Conservation (phyloP, 2,888 invertebrate genomes). For the Temnothorax unifasciatus region DNA sequence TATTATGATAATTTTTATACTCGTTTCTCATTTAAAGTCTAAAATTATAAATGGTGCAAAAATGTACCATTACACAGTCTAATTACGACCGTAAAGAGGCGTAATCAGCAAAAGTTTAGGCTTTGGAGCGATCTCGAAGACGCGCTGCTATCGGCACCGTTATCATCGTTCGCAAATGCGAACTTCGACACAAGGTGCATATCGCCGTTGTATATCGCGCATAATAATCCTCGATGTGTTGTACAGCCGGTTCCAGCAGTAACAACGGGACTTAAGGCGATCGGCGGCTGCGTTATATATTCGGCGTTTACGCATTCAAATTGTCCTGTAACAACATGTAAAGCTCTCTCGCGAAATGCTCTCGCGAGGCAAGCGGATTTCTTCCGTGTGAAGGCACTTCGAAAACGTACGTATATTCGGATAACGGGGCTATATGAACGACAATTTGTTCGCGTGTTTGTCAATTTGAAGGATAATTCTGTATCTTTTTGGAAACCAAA, state of each 20-base stretch:
- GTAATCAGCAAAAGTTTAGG: neutral
- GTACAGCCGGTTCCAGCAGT: slow-evolving; percentile 52
- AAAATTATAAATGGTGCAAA: neutral
- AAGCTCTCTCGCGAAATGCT: slow-evolving; percentile 43
- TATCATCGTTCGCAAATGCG: slow-evolving; percentile 58
- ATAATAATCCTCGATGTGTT: slow-evolving; percentile 65
- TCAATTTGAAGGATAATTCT: slow-evolving; percentile 34
- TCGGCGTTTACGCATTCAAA: slow-evolving; percentile 58
- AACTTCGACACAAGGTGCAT: slow-evolving; percentile 64
- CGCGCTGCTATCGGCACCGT: slow-evolving; percentile 55
- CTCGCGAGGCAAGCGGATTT: slow-evolving; percentile 27
- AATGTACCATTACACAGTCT: slow-evolving; percentile 1
- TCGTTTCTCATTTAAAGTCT: neutral
- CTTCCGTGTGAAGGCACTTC: slow-evolving; percentile 13
- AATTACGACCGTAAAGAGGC: neutral
- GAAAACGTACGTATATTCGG: slow-evolving; percentile 21
- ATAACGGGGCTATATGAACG: slow-evolving; percentile 38
- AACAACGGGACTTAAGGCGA: slow-evolving; percentile 58
- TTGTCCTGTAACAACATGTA: slow-evolving; percentile 51
- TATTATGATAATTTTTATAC: neutral
- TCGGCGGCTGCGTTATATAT: slow-evolving; percentile 49
- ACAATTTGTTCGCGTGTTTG: slow-evolving; percentile 34
- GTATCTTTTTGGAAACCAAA: slow-evolving; percentile 4
- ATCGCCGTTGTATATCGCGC: slow-evolving; percentile 59
- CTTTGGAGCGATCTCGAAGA: slow-evolving; percentile 22